Evolutionary conservation across 2,888 invertebrate genomes (phyloP).

Genomic region (Salpingus planirostris): DNA sequence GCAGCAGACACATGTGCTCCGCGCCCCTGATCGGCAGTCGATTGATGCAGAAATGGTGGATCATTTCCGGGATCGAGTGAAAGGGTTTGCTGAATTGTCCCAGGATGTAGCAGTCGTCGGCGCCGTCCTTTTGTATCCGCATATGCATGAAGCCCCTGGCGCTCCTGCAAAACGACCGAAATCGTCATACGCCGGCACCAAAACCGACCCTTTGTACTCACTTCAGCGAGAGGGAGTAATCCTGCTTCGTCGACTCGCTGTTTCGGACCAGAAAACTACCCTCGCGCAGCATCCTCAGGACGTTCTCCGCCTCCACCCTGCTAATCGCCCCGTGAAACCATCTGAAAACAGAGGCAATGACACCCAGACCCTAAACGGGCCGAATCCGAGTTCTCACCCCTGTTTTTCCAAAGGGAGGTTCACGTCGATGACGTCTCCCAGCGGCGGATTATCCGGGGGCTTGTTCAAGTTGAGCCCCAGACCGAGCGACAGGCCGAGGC

Average conservation of each 20-base stretch:
- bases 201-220: conserved; percentile 46
- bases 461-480: conserved; percentile 43
- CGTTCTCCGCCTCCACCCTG: conserved; percentile 82
- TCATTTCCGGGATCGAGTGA: conserved; percentile 87
- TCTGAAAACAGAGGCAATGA: conserved; percentile 38
- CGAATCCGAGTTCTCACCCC: conserved; percentile 54
- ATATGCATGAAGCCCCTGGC: conserved; percentile 95
- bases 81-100: conserved; percentile 92
- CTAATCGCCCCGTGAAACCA: conserved; percentile 96
- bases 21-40: conserved; percentile 91
- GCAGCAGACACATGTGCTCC: conserved; percentile 90
- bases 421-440: conserved; percentile 70
- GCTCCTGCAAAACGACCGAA: conserved; percentile 54
- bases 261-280: conserved; percentile 92
- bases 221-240: conserved; percentile 92
- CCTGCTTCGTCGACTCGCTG: conserved; percentile 87
- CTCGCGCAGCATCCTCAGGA: conserved; percentile 73
- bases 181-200: neutral
- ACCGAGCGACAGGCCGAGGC: conserved; percentile 37
- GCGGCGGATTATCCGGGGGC: conserved; percentile 45
- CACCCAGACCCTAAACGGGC: conserved; percentile 1
- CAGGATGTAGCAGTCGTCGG: conserved; percentile 73
- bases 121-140: conserved; percentile 74
- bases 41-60: conserved; percentile 87
- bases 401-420: conserved; percentile 78